Percentiles rank a stretch among this genome's conserved stretches.
These are phyloP conservation scores for Notarius quadriscutis DNA, from an alignment of 2,113 vertebrate genomes.

Conservation along the genomic window DNA sequence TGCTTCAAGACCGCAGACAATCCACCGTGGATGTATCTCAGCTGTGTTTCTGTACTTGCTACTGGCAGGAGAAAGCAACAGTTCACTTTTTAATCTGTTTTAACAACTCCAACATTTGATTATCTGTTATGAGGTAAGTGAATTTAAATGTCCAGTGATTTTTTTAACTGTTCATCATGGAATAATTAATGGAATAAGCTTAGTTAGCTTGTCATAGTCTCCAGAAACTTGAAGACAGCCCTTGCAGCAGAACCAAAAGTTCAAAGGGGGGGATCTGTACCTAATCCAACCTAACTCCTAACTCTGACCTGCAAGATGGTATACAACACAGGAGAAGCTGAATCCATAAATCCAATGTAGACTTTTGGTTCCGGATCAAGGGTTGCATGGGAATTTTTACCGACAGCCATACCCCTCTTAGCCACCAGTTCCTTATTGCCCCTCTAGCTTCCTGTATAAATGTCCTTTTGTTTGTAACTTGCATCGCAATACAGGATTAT, in stretches of 20 bases:
- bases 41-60: neutral
- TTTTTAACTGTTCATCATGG: neutral
- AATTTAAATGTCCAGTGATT: neutral
- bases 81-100: neutral
- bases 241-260: neutral
- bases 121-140: neutral
- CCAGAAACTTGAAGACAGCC: neutral
- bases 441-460: too few species aligned
- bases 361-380: neutral
- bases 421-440: too few species aligned
- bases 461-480: too few species aligned
- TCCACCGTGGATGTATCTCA: neutral
- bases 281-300: neutral
- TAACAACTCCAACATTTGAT: neutral
- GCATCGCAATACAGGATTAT: too few species aligned
- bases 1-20: neutral
- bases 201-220: neutral
- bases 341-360: neutral
- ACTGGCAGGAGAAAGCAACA: neutral
- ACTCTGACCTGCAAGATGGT: neutral
- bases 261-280: neutral
- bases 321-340: neutral
- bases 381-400: too few species aligned
- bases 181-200: neutral
- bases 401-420: too few species aligned